These are phyloP conservation scores for Bujurquina vittata DNA, from an alignment of 2,113 vertebrate species.

Conservation along the genomic window DNA sequence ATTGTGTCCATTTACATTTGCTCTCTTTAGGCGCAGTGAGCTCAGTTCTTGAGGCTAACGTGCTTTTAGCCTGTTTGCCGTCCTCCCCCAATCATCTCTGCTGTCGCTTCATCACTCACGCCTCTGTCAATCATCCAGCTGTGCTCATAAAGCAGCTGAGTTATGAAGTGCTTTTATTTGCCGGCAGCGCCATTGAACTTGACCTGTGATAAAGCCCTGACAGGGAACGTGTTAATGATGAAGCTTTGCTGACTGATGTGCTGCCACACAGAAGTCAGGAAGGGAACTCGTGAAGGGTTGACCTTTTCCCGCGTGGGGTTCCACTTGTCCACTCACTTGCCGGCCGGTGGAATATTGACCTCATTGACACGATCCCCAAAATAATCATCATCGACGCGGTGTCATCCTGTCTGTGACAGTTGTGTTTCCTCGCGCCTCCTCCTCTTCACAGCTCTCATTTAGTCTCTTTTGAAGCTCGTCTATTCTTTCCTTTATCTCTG, in stretches of 20 bases:
- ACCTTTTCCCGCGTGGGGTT: constrained; percentile 54
- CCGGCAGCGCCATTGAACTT: constrained; percentile 60
- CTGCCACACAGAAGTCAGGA: constrained; percentile 40
- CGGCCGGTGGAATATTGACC: constrained; percentile 27
- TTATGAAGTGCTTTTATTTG: constrained; percentile 71
- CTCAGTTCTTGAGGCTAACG: neutral
- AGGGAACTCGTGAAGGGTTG: constrained; percentile 47
- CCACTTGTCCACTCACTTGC: constrained; percentile 3
- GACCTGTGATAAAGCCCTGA: constrained; percentile 69
- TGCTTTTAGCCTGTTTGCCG: neutral
- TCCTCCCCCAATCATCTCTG: constrained; percentile 11
- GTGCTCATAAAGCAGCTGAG: constrained; percentile 61
- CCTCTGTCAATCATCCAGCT: constrained; percentile 65
- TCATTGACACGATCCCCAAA: constrained; percentile 21
- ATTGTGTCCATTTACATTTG: neutral
- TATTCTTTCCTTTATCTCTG: constrained; percentile 47
- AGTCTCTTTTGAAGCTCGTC: constrained; percentile 18
- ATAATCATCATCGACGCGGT: constrained; percentile 11
- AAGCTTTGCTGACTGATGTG: constrained; percentile 63
- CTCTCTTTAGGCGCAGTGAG: neutral
- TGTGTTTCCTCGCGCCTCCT: neutral
- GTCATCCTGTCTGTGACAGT: neutral
- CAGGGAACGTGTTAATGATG: constrained; percentile 68
- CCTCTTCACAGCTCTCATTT: constrained; percentile 15
- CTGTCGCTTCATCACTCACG: constrained; percentile 55